These are phyloP conservation scores for Decapterus maruadsi DNA, from an alignment of 2,797 vertebrate genomes.

Conservation along the genomic window DNA sequence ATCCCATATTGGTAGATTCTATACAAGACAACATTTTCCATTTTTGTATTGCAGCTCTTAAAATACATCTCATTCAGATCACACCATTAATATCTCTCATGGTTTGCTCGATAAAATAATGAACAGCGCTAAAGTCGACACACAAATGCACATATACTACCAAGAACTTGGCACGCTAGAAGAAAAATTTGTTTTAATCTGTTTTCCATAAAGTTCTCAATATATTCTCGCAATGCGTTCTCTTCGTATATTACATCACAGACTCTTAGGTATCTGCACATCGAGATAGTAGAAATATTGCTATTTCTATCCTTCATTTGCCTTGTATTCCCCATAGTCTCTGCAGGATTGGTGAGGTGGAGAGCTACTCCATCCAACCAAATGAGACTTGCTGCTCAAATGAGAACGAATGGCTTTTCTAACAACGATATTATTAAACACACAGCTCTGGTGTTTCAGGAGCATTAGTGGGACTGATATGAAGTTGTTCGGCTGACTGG, in stretches of 20 bases:
- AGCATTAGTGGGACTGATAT: conserved; percentile 82
- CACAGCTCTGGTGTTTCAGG: conserved; percentile 78
- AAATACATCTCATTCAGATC: neutral
- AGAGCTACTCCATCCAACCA: conserved; percentile 75
- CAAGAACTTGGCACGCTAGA: conserved; percentile 17
- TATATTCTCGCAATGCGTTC: conserved; percentile 49
- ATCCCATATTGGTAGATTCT: neutral
- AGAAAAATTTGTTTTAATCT: conserved; percentile 32
- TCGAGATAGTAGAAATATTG: conserved; percentile 65
- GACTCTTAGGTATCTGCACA: conserved; percentile 33
- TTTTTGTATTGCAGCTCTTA: neutral
- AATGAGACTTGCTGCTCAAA: conserved; percentile 82
- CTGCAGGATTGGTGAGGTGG: conserved; percentile 69
- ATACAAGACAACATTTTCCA: neutral
- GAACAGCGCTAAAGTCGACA: neutral
- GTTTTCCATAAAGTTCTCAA: conserved; percentile 48
- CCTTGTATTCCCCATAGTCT: conserved; percentile 70
- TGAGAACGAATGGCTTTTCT: conserved; percentile 85
- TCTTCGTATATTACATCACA: conserved; percentile 34
- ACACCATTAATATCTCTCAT: neutral
- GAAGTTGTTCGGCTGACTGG: conserved; percentile 83
- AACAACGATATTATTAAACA: conserved; percentile 86
- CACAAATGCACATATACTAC: conserved; percentile 11
- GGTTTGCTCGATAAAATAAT: neutral
- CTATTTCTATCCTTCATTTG: conserved; percentile 79